These are phyloP conservation scores for Platichthys stellatus DNA, from an alignment of 2,113 vertebrate genomes.

Conservation along the genomic window DNA sequence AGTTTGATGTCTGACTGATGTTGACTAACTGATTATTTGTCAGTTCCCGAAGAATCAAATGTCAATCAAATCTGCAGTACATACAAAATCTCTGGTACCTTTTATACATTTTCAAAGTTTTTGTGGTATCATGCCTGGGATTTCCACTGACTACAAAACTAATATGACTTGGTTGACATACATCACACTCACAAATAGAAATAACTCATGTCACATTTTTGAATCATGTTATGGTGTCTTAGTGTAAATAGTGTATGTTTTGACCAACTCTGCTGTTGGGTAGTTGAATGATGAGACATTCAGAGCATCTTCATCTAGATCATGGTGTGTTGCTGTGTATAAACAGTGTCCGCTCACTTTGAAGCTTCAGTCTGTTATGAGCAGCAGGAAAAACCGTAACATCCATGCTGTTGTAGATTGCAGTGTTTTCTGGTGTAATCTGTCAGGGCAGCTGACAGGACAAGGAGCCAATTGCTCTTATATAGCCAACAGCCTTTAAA, in stretches of 20 bases:
- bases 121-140: too few species aligned
- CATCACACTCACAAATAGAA: too few species aligned
- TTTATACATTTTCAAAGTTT: too few species aligned
- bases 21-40: too few species aligned
- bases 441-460: background rate
- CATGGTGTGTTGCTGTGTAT: background rate
- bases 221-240: background rate
- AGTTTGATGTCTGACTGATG: too few species aligned
- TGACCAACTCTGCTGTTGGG: background rate
- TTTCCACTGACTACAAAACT: too few species aligned
- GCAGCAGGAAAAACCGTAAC: background rate
- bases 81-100: too few species aligned
- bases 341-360: background rate
- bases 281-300: background rate
- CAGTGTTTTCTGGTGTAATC: background rate
- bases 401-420: background rate
- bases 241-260: background rate
- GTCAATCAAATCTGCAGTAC: too few species aligned
- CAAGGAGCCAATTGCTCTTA: conserved; percentile 3
- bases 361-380: background rate
- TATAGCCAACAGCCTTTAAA: too few species aligned
- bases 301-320: background rate
- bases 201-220: background rate
- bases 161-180: too few species aligned
- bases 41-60: too few species aligned